Base-by-base conservation (phyloP, 2,888 invertebrate species). In the Cryptus armator region DNA sequence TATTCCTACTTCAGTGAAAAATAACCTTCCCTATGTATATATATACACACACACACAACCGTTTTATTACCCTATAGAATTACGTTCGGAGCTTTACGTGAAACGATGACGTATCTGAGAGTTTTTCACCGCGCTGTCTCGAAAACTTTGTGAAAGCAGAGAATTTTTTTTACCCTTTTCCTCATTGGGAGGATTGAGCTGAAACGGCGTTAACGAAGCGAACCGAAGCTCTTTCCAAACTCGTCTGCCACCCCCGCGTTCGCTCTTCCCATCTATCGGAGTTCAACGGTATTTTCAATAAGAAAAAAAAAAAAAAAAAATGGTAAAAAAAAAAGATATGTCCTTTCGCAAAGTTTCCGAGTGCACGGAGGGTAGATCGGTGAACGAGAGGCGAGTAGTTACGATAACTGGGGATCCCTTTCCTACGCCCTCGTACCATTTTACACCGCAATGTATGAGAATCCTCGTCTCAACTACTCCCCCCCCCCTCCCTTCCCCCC, bases 161-260 rank as follows among this genome's bases (percentile, higher is more conserved):
- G 32, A 16, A 43, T 32, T 37, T 37, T 53, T 37, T 16, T 48
- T 14, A 43, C 37, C 67, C 6, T 43, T 12, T 53, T 53, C 29
- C 59, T 46, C 10, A 32, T 7, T 44, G 74, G 51, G 16, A 43
- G 37, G 43, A 29, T 43, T 19, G 48, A 72, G 56, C 76, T 78
- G 72, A 78, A 83, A 72, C 24, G 59, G 67, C 72, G 72, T 46
- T 78, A 83, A 78, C 82, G 82, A 83, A 70, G 70, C 75, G 68
- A 70, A 79, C 72, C 75, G 81, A 78, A 81, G 64, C 71, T 78
- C 70, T 46, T 79, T 78, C 62, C 56, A 70, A 82, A 85, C 68
- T 48, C 59, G n/a, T 19, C 19, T 7, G 56, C 19, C 53, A 46
- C 12, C 29, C 70, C 64, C 14, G 29, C 56, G 64, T 51, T 64